These are phyloP conservation scores for Lordiphosa fenestrarum DNA, from an alignment of 2,888 invertebrate genomes.

Conservation along the genomic window DNA sequence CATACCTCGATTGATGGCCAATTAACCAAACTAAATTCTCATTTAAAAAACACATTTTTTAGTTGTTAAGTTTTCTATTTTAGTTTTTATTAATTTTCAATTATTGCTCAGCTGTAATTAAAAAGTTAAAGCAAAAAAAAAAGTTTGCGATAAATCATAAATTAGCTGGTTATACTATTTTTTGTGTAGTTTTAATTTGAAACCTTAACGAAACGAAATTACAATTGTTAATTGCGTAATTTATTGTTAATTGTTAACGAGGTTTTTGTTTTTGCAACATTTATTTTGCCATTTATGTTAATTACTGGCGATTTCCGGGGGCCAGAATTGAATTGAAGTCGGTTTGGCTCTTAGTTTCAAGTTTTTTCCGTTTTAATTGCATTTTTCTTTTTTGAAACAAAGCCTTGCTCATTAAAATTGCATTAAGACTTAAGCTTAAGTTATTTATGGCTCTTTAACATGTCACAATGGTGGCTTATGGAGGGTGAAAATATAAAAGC, in stretches of 20 bases:
- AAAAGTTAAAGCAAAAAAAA: conserved; percentile 13
- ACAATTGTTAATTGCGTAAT: conserved; percentile 27
- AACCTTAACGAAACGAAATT: conserved; percentile 17
- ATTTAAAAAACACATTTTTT: not conserved
- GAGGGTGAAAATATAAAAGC: not conserved
- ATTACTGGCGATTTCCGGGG: conserved; percentile 52
- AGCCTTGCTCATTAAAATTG: conserved; percentile 44
- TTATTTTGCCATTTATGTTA: conserved; percentile 39
- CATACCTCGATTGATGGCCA: not conserved
- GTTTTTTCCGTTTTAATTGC: conserved; percentile 14
- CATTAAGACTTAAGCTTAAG: conserved; percentile 35
- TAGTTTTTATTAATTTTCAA: conserved; percentile 7
- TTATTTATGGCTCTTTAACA: conserved; percentile 51
- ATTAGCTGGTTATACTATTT: conserved; percentile 24
- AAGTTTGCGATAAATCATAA: conserved; percentile 13
- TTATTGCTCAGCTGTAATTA: conserved; percentile 12
- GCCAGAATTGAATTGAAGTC: conserved; percentile 18
- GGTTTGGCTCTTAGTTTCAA: not conserved
- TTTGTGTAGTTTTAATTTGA: conserved; percentile 1
- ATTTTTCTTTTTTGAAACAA: conserved; percentile 1
- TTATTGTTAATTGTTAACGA: conserved; percentile 13
- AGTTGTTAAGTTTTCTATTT: not conserved
- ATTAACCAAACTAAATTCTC: conserved; percentile 7
- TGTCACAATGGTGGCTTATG: conserved; percentile 25
- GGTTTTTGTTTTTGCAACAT: conserved; percentile 22